Evolutionary conservation across 64 coral and sea anemone genomes (phyloP).

Genomic region (Stichodactyla helianthus): DNA sequence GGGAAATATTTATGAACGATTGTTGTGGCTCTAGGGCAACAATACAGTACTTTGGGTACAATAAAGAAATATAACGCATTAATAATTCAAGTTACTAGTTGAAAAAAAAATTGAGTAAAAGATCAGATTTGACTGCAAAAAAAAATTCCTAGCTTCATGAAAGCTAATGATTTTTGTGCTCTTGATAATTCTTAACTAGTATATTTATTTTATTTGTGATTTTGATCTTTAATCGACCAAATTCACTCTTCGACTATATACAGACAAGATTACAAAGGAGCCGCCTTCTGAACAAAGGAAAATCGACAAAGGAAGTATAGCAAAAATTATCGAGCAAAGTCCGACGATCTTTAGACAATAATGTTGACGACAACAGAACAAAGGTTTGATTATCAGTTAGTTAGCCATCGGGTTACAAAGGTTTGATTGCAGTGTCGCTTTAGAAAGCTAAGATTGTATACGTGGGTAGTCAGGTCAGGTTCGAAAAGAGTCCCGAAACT

Average conservation of each 20-base stretch:
- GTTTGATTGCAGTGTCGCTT: background rate
- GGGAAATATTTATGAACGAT: background rate
- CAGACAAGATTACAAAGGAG: slow-evolving; percentile 1
- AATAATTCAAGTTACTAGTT: background rate
- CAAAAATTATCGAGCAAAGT: background rate
- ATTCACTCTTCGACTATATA: background rate
- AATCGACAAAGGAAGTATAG: background rate
- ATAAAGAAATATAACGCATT: background rate
- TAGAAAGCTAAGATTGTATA: background rate
- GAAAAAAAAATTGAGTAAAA: background rate
- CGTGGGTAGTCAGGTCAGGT: background rate
- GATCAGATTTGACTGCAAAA: background rate
- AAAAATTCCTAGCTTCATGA: background rate
- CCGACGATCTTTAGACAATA: slow-evolving; percentile 14
- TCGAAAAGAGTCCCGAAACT: background rate
- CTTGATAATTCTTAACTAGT: background rate
- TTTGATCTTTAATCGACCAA: background rate
- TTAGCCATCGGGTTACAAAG: slow-evolving; percentile 5
- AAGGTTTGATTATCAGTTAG: slow-evolving; percentile 10
- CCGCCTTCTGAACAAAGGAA: background rate
- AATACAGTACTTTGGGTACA: background rate
- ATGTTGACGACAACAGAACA: slow-evolving; percentile 7
- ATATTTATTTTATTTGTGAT: background rate
- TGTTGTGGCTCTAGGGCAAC: background rate
- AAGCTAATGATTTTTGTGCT: background rate